Percentiles rank a stretch among this genome's conserved stretches.
phyloP scores from a whole-genome alignment of 2,113 vertebrate genomes.

The Octodon degus region DNA sequence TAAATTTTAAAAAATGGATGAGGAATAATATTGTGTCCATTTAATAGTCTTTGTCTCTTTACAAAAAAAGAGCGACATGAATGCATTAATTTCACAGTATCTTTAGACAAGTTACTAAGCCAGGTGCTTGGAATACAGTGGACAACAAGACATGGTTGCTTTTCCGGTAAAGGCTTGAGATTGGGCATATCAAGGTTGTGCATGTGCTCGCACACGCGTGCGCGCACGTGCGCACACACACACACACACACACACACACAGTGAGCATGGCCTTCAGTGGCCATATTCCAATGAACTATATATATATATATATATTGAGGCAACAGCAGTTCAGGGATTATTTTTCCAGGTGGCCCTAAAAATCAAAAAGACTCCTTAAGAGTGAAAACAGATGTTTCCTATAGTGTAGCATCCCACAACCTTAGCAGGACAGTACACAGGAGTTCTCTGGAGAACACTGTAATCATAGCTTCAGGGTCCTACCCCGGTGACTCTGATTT shows the following conservation, averaged over 20 bases:
- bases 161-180: slow-evolving; percentile 8
- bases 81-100: neutral
- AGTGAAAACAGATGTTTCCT: neutral
- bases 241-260: too few relatives aligned
- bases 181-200: neutral
- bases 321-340: neutral
- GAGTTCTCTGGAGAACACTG: neutral
- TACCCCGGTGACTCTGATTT: neutral
- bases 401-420: neutral
- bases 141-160: neutral
- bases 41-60: neutral
- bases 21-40: neutral
- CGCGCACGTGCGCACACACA: too few relatives aligned
- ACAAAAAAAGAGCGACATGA: neutral
- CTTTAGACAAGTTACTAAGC: neutral
- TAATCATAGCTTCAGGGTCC: neutral
- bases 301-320: neutral
- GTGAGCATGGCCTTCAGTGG: neutral
- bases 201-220: too few relatives aligned
- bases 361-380: neutral
- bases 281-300: neutral
- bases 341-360: slow-evolving; percentile 31
- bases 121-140: neutral
- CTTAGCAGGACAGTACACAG: neutral
- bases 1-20: neutral